Conservation (phyloP, 2,797 vertebrate species). For the Ibycter americanus region DNA sequence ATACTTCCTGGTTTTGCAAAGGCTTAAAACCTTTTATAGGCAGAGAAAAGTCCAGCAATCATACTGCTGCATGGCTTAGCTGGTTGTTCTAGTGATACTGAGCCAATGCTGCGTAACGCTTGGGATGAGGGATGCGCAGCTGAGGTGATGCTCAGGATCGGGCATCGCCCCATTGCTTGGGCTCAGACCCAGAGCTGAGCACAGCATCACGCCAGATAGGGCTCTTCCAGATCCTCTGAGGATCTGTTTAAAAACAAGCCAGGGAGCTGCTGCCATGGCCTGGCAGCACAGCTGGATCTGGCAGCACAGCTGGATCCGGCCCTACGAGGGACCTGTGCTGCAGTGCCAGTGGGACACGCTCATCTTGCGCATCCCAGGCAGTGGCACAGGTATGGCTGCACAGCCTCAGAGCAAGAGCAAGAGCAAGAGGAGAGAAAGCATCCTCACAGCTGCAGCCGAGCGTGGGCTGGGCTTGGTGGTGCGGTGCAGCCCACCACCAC, state of each 20-base stretch:
- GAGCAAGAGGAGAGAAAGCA: neutral
- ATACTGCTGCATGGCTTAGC: fast-evolving
- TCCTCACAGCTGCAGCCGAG: fast-evolving
- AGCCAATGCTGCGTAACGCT: fast-evolving
- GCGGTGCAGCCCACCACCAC: fast-evolving
- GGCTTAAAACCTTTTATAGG: slow-evolving; percentile 1
- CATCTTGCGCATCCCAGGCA: fast-evolving
- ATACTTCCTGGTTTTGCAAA: neutral
- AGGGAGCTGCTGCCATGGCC: neutral
- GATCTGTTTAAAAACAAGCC: neutral
- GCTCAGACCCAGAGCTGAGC: fast-evolving
- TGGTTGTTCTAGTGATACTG: neutral
- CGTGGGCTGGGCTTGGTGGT: neutral
- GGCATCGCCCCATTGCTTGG: fast-evolving
- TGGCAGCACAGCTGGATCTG: neutral
- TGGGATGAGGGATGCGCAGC: neutral
- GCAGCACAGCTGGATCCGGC: neutral
- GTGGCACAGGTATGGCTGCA: fast-evolving
- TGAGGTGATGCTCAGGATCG: neutral
- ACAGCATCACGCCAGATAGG: fast-evolving
- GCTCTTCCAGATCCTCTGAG: neutral
- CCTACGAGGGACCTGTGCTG: fast-evolving
- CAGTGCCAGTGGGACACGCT: fast-evolving
- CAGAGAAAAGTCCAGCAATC: neutral
- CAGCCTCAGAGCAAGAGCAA: neutral